Evolutionary conservation across 2,888 invertebrate species (phyloP), one percentile per base, ranked within the genome.

Genomic region (Pandemis corylana): DNA sequence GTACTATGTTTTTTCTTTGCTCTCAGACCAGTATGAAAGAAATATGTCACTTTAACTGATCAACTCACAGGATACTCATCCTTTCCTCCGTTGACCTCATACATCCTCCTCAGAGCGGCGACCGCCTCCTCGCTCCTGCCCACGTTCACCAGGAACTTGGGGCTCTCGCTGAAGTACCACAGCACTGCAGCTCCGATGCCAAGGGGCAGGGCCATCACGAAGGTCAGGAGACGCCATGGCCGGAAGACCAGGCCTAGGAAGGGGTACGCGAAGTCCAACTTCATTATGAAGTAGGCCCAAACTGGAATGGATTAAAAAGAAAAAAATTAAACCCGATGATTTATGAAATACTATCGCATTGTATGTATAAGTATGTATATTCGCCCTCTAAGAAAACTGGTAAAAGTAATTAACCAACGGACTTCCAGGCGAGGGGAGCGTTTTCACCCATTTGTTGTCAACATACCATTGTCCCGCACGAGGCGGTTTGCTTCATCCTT

Each of bases 111-210:
- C 78, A 97, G 92, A 2, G 96, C 95, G 2, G 88, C 79, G 13
- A 97, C 83, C 0, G 97, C 97, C 76, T 96, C 95, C 0, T 95
- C 92, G 66, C 94, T 95, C 53, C 94, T 92, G 4, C 96, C 96
- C 49, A 95, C 95, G 62, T 96, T 95, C 87, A 96, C 95, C 6
- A 97, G 90, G 85, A 96, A 97, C 87, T 97, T 97, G 6, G 97
- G 97, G 83, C 97, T 97, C 86, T 97, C 97, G 10, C 96, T 95
- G 81, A 95, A 95, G 79, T 95, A 94, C 79, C 95, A 92, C 28
- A 96, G 89, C 61, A 95, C 89, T 53, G 95, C 78, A 0, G 95
- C 95, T 10, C 96, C 95, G 0, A 96, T 76, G 0, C 97, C 87
- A 64, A 96, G 94, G 0, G 97, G 97, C 2, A 97, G 71, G 0